phyloP scores from a whole-genome alignment of 2,888 invertebrate genomes.

The Drosophila atripex region DNA sequence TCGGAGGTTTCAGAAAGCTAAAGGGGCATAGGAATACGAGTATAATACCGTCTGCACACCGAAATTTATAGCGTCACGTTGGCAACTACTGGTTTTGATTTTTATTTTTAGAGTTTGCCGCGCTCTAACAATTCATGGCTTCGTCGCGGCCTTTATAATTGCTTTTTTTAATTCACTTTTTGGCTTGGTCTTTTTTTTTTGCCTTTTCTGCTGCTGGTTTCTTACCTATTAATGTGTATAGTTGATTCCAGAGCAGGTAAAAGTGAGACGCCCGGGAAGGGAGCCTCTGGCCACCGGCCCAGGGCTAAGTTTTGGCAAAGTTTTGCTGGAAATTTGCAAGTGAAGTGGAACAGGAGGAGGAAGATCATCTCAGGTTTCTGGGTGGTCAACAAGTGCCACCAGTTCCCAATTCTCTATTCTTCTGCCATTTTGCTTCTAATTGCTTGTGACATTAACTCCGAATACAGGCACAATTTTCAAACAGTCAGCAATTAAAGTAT shows the following conservation, averaged over 20 bases:
- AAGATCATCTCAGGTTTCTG: slow-evolving; percentile 33
- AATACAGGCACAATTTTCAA: slow-evolving; percentile 51
- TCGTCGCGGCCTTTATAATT: slow-evolving; percentile 32
- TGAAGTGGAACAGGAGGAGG: slow-evolving; percentile 6
- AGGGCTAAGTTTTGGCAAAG: slow-evolving; percentile 13
- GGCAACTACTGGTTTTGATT: slow-evolving; percentile 62
- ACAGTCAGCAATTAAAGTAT: slow-evolving; percentile 75
- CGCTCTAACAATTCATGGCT: slow-evolving; percentile 45
- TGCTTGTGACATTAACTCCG: slow-evolving; percentile 66
- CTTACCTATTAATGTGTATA: slow-evolving; percentile 14
- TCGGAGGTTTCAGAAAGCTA: slow-evolving; percentile 8
- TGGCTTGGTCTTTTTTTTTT: slow-evolving; percentile 8
- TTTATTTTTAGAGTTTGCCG: slow-evolving; percentile 35
- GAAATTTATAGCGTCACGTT: slow-evolving; percentile 59
- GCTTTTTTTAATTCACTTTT: slow-evolving; percentile 33
- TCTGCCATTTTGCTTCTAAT: slow-evolving; percentile 66
- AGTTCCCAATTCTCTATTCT: slow-evolving; percentile 15
- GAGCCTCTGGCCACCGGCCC: not conserved
- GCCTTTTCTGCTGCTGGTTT: slow-evolving; percentile 2
- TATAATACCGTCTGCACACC: slow-evolving; percentile 29
- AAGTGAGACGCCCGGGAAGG: slow-evolving; percentile 1
- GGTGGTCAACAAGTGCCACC: slow-evolving; percentile 53
- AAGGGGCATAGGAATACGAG: not conserved
- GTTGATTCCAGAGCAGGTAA: slow-evolving; percentile 17
- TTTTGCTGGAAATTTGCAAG: slow-evolving; percentile 9